phyloP scores from a whole-genome alignment of 2,888 invertebrate species.

The Metellina segmentata region DNA sequence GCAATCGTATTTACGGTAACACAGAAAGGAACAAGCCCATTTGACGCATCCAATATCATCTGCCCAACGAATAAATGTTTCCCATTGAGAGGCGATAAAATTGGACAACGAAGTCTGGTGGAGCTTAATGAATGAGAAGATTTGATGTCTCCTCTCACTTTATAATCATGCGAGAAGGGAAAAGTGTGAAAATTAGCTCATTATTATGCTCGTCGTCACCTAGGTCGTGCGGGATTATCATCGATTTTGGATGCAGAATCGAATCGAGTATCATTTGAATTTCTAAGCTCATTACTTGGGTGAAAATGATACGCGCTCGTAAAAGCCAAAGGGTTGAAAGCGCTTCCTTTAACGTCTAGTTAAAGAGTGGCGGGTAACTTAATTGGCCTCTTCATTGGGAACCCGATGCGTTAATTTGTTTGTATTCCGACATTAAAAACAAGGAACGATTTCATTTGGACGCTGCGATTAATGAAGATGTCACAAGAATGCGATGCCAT shows the following conservation, averaged over 20 bases:
- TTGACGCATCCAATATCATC: too few relatives aligned
- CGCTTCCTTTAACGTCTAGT: neutral
- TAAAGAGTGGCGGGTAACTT: constrained; percentile 8
- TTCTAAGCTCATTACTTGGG: constrained; percentile 39
- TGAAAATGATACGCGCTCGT: constrained; percentile 59
- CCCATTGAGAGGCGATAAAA: neutral
- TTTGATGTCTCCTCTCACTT: neutral
- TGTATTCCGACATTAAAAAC: constrained; percentile 40
- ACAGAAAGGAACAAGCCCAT: too few relatives aligned
- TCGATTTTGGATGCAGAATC: constrained; percentile 37
- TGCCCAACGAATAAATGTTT: neutral
- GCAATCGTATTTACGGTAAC: too few relatives aligned
- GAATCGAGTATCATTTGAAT: constrained; percentile 58
- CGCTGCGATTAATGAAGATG: constrained; percentile 30
- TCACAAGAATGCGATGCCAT: neutral
- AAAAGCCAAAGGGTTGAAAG: constrained; percentile 10
- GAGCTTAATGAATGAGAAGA: constrained; percentile 9
- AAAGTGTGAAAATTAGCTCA: constrained; percentile 59
- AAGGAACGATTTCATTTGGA: constrained; percentile 19
- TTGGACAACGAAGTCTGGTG: neutral
- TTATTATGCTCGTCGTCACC: constrained; percentile 60
- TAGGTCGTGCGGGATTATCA: constrained; percentile 50
- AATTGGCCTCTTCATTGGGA: constrained; percentile 39
- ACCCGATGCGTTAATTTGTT: constrained; percentile 27
- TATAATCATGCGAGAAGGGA: neutral